phyloP scores from a whole-genome alignment of 2,113 vertebrate species.

The Pluvianellus socialis region DNA sequence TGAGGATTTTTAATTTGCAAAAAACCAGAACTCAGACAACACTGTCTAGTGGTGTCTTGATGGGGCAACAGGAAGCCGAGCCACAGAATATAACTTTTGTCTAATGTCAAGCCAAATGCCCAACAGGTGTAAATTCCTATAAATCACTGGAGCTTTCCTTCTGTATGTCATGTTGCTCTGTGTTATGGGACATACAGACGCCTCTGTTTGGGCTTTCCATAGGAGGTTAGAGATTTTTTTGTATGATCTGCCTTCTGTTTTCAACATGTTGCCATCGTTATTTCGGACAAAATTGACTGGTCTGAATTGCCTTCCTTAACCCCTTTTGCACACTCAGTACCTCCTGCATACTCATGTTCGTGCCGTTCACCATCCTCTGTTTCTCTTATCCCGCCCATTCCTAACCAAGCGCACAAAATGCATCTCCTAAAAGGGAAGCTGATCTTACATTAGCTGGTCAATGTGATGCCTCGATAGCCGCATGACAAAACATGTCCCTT shows the following conservation, averaged over 20 bases:
- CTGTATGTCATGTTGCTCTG: not conserved
- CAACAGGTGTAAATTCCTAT: slow-evolving; percentile 53
- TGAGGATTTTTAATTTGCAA: not conserved
- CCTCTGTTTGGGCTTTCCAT: not conserved
- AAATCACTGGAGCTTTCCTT: not conserved
- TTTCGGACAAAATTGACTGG: not conserved
- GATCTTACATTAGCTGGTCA: not conserved
- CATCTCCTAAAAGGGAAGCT: not conserved
- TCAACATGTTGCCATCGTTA: not conserved
- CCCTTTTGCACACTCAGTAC: not conserved
- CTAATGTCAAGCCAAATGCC: slow-evolving; percentile 46
- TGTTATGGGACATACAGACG: not conserved
- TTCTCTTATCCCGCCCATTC: not conserved
- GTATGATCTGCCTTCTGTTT: not conserved
- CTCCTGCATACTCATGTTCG: not conserved
- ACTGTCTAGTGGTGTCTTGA: not conserved
- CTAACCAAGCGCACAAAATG: not conserved
- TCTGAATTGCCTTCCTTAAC: not conserved
- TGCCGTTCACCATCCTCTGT: not conserved
- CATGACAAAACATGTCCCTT: not conserved
- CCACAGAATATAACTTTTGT: slow-evolving; percentile 8
- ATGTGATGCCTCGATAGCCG: not conserved
- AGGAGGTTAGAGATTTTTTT: not conserved
- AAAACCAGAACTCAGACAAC: not conserved
- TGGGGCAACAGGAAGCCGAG: not conserved